A percentile compares a stretch with the other conserved stretches of the same genome.
Evolutionary conservation across 2,113 vertebrate species (phyloP).

Genomic region (Cacatua alba): DNA sequence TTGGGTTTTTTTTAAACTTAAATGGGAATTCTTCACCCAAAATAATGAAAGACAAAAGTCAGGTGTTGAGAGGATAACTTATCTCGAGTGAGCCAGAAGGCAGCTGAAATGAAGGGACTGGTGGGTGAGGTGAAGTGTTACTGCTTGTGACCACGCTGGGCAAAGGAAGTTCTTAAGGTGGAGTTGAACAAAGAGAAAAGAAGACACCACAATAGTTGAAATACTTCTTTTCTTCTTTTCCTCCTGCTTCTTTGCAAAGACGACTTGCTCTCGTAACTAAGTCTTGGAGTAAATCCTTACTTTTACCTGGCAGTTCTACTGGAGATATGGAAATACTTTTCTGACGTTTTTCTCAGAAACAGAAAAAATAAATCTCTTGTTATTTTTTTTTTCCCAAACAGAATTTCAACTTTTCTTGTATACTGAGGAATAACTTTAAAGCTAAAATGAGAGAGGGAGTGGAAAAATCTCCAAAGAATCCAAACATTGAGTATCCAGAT

Average conservation of each 20-base stretch:
- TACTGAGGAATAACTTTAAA: not conserved
- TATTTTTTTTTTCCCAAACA: not conserved
- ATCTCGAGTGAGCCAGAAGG: not conserved
- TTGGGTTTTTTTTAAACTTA: not conserved
- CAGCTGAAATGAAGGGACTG: not conserved
- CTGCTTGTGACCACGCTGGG: not conserved
- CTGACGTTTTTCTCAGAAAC: not conserved
- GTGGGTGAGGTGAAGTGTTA: not conserved
- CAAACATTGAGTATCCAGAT: not conserved
- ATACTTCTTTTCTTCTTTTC: not conserved
- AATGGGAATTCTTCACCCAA: not conserved
- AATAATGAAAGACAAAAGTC: not conserved
- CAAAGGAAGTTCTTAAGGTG: not conserved
- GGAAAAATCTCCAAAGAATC: not conserved
- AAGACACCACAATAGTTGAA: not conserved
- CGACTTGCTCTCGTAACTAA: not conserved
- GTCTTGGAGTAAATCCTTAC: not conserved
- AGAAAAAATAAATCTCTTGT: not conserved
- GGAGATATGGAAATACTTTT: not conserved
- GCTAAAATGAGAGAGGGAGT: not conserved
- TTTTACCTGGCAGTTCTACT: not conserved
- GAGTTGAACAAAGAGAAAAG: not conserved
- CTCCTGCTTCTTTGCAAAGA: not conserved
- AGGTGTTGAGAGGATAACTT: slow-evolving; percentile 33
- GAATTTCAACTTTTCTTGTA: not conserved